Evolutionary conservation across 2,888 invertebrate genomes (phyloP).

Genomic region (Aromia moschata): DNA sequence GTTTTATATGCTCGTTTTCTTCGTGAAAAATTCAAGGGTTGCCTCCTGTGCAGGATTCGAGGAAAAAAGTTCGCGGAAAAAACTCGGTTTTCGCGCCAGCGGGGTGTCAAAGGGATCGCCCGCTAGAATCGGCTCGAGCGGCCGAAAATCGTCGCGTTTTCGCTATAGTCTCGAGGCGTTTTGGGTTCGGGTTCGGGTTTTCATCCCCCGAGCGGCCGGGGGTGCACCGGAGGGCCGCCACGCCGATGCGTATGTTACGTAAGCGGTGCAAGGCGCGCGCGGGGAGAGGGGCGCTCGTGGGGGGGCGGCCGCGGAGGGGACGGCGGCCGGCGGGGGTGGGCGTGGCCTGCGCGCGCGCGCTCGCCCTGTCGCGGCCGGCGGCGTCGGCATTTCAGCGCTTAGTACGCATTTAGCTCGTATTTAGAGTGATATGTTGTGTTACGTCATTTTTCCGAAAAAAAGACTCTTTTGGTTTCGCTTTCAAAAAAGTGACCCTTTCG

Average conservation of each 20-base stretch:
- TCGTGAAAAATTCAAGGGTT: not conserved
- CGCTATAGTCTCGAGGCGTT: no score
- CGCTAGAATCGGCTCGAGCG: not conserved
- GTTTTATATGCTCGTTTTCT: not conserved
- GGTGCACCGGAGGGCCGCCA: slow-evolving; percentile 9
- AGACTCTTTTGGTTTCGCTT: slow-evolving; percentile 63
- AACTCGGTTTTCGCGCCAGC: not conserved
- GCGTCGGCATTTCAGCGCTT: slow-evolving; percentile 60
- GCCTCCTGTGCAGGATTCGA: not conserved
- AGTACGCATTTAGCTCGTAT: slow-evolving; percentile 64
- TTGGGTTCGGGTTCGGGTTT: no score
- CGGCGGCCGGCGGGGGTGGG: slow-evolving; percentile 56
- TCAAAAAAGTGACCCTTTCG: slow-evolving; percentile 63
- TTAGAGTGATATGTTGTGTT: slow-evolving; percentile 65
- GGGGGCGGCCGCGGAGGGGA: slow-evolving; percentile 31
- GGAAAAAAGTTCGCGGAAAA: not conserved
- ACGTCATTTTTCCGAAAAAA: slow-evolving; percentile 64
- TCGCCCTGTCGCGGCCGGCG: slow-evolving; percentile 61
- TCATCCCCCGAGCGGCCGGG: not conserved
- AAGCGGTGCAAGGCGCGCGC: slow-evolving; percentile 38
- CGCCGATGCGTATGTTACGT: slow-evolving; percentile 37
- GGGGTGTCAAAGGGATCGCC: not conserved
- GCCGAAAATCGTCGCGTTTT: not conserved
- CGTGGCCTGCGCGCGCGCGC: slow-evolving; percentile 62
- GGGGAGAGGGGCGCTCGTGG: slow-evolving; percentile 45